Evolutionary conservation across 1,140 invertebrate species (phyloP).

Genomic region (Palaemon carinicauda): DNA sequence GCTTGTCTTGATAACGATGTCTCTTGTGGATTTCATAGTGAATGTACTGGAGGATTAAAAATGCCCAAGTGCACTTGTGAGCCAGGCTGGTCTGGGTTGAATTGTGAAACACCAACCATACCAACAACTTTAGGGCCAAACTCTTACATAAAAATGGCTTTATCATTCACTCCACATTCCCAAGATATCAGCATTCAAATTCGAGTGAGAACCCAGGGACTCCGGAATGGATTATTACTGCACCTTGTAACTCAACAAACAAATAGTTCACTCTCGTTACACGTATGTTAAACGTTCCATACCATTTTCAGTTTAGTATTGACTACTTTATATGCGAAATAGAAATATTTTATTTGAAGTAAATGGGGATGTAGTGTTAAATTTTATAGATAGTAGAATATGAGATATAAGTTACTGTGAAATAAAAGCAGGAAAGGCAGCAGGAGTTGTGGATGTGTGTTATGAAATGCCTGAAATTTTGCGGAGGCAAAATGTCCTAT

Average conservation of each 20-base stretch:
- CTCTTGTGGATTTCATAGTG: not conserved
- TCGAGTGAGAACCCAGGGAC: not conserved
- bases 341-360: too few species aligned
- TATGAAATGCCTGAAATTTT: too few species aligned
- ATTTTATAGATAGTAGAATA: too few species aligned
- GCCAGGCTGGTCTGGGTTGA: not conserved
- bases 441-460: too few species aligned
- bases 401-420: too few species aligned
- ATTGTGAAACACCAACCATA: not conserved
- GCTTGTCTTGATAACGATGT: not conserved
- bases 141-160: constrained; percentile 6
- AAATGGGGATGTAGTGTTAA: too few species aligned
- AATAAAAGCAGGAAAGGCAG: too few species aligned
- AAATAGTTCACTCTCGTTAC: not conserved
- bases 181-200: not conserved
- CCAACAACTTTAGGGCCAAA: not conserved
- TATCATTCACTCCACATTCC: constrained; percentile 21
- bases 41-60: constrained; percentile 6
- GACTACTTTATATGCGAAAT: too few species aligned
- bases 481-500: too few species aligned
- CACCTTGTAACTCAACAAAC: not conserved
- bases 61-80: constrained; percentile 20
- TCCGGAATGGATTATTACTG: not conserved
- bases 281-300: not conserved
- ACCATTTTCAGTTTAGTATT: not conserved